Percentiles rank a stretch among this genome's conserved stretches.
phyloP scores from a whole-genome alignment of 2,888 invertebrate species.

The Rhabditoides inermis region DNA sequence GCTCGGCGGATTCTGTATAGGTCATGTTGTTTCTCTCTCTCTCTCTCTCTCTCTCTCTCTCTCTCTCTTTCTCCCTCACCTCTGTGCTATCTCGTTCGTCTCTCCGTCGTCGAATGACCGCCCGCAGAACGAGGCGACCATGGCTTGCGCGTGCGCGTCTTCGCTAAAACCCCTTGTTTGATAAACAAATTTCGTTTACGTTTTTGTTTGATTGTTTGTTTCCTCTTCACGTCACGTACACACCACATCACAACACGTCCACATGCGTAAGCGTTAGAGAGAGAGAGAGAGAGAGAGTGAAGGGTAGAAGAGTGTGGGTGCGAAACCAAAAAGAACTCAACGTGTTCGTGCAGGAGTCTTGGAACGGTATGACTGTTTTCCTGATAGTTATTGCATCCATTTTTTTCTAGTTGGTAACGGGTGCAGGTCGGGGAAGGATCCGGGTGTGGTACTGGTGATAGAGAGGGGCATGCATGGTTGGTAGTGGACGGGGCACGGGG shows the following conservation, averaged over 20 bases:
- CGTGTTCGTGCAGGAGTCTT: too few relatives aligned
- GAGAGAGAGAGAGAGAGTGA: conserved; percentile 7
- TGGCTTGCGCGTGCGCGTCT: conserved; percentile 52
- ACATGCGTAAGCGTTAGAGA: conserved; percentile 6
- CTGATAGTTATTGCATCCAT: too few relatives aligned
- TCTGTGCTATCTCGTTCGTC: conserved; percentile 52
- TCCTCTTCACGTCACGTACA: too few relatives aligned
- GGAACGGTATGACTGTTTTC: too few relatives aligned
- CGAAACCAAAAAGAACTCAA: conserved; percentile 7
- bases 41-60: too few relatives aligned
- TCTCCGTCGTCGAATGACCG: conserved; percentile 52
- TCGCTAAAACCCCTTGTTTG: conserved; percentile 33
- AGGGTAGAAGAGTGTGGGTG: conserved; percentile 1
- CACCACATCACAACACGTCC: too few relatives aligned
- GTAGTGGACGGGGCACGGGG: not conserved
- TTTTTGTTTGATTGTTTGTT: too few relatives aligned
- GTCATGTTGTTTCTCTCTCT: too few relatives aligned
- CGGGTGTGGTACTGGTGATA: too few relatives aligned
- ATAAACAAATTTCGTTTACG: not conserved
- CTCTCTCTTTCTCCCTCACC: too few relatives aligned
- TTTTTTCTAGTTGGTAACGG: not conserved
- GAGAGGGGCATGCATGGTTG: not conserved
- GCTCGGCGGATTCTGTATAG: conserved; percentile 51
- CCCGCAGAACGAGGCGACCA: conserved; percentile 52
- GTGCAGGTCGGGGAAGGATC: not conserved